Base-by-base conservation (phyloP, 64 coral and sea anemone genomes). In the Trachythela sp. region DNA sequence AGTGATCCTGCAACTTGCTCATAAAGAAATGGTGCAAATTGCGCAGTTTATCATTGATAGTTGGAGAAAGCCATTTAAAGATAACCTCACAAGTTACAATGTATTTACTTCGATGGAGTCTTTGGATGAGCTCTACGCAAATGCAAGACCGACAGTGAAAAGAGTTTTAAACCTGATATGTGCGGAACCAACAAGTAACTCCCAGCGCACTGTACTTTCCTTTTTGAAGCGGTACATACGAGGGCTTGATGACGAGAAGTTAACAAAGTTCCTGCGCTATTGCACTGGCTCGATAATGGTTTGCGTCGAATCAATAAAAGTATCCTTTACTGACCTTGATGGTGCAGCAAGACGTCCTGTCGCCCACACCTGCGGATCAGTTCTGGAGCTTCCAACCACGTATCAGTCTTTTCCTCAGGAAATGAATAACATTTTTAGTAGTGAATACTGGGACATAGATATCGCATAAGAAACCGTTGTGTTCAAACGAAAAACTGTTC, bases 21-120 rank as follows among this genome's bases (percentile, higher is more conserved):
- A 90, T 41, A 90, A 90, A 48, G 89, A 90, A 43, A 37, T 90
- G 20, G 67, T 90, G 3, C 89, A 90, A 43, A 84, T 40, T 18
- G 48, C 89, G 29, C 52, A 85, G 40, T 90, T 29, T 84, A 48
- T 84, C 0, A 42, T 27, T 10, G 80, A 90, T 18, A 52, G 77
- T 43, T 90, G 89, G 89, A 54, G 11, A 41, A 90, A 90, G 50
- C 51, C 89, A 4, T 51, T 48, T 60, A 59, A 59, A 14, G 49
- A 83, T 40, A 22, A 29, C 0, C 75, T 90, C 56, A 59, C 24
- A 18, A 31, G 22, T 13, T 22, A 36, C 32, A 10, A 83, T 2
- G 29, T 40, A 6, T 90, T 90, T 42, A 35, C 15, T 0, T 84
- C 89, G 24, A 36, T 60, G 30, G 31, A 49, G 26, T 67, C 89